These are phyloP conservation scores for Balanococcus diminutus DNA, from an alignment of 2,888 invertebrate genomes.

Conservation along the genomic window DNA sequence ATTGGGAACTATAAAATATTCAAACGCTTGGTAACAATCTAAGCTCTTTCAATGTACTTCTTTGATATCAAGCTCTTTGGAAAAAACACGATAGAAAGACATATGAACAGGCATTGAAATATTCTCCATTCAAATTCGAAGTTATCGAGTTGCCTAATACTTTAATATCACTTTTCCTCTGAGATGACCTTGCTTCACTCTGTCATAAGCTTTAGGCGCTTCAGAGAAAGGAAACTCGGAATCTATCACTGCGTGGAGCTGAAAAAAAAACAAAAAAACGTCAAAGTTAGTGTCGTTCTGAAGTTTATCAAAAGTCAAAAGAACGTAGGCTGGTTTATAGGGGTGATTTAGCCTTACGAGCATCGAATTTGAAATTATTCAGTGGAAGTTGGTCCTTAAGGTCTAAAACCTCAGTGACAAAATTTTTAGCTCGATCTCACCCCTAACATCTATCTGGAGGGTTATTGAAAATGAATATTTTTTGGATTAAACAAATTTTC, in stretches of 20 bases:
- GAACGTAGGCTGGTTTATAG: no score
- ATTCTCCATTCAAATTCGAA: neutral
- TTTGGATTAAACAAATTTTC: no score
- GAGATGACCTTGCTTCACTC: slow-evolving; percentile 70
- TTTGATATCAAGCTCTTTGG: neutral
- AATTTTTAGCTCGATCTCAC: no score
- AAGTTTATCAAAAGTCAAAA: no score
- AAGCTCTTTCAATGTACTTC: neutral
- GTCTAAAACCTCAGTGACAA: no score
- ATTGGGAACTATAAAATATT: neutral
- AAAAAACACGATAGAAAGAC: neutral
- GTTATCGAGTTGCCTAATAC: neutral
- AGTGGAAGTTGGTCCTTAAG: no score
- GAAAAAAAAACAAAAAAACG: slow-evolving; percentile 60
- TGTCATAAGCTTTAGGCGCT: slow-evolving; percentile 72
- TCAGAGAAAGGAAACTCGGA: slow-evolving; percentile 73
- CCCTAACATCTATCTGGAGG: no score
- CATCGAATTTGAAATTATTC: no score
- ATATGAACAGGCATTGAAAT: neutral
- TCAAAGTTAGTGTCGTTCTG: no score
- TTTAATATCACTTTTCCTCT: slow-evolving; percentile 75
- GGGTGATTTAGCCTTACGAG: no score
- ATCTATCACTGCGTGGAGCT: slow-evolving; percentile 77
- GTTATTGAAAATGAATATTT: no score
- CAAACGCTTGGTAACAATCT: neutral